Base-by-base conservation (phyloP, 2,797 vertebrate genomes). In the Eupleurogrammus muticus region DNA sequence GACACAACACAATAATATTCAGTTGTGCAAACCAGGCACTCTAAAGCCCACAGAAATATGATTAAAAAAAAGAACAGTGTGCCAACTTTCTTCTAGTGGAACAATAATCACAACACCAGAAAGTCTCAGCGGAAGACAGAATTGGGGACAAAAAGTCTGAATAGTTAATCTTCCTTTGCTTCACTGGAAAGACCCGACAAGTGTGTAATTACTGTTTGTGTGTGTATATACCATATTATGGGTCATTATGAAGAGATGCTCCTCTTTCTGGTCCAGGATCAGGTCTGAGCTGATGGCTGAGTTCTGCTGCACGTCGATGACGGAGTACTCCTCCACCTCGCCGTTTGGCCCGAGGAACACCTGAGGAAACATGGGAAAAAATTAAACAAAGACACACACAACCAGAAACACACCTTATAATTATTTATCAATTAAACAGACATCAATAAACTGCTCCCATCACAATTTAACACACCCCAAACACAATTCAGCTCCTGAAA, bases 161-260 rank as follows among this genome's bases (percentile, higher is more conserved):
- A 69, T 73, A 0, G 34, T 24, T 62, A n/a, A n/a, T 60, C 49
- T 42, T 42, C 23, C 69, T 56, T 17, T 35, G 51, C 34, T 38
- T 58, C 34, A 48, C 32, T 20, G 9, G 56, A 35, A 59, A 6
- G 17, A 49, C 17, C 9, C 49, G 12, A 46, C 8, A 19, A 38
- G 11, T 35, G 1, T 5, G 19, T 12, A 42, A 3, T 46, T 17
- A 23, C 23, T 55, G 34, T 2, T 49, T 49, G 35, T 57, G 4
- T 63, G 17, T 19, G n/a, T 23, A 13, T 12, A 2, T 93, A 98
- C 98, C 94, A 91, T 96, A 77, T 92, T 94, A 60, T 90, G 94
- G 21, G 97, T 98, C 96, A 98, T 96, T 82, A 98, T 94, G 59
- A 97, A 99, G 47, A 99, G 93, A 70, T 99, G 92, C 67, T 96